These are phyloP conservation scores for Mythimna pallens DNA, from an alignment of 2,888 invertebrate species.

Conservation along the genomic window DNA sequence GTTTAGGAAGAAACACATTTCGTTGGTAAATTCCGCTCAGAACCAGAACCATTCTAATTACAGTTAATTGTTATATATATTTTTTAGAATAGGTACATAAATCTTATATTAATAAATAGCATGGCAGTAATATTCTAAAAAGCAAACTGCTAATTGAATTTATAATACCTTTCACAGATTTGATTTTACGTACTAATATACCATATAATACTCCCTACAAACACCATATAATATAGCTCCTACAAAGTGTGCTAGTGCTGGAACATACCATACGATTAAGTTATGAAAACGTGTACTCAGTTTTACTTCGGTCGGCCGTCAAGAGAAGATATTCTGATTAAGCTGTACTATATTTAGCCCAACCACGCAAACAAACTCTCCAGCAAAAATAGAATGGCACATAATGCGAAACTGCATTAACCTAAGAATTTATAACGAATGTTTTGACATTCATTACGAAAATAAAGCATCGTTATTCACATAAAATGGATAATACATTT, in stretches of 20 bases:
- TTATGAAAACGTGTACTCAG: conserved; percentile 70
- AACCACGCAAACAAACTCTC: conserved; percentile 85
- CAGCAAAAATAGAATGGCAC: conserved; percentile 80
- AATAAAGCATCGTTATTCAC: conserved; percentile 50
- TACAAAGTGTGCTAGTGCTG: conserved; percentile 11
- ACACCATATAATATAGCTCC: conserved; percentile 16
- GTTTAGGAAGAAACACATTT: background rate
- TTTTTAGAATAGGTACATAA: too few relatives aligned
- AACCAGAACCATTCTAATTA: background rate
- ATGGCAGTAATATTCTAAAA: background rate
- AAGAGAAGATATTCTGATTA: conserved; percentile 82
- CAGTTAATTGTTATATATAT: background rate
- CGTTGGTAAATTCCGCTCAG: background rate
- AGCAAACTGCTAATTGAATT: background rate
- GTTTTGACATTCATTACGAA: conserved; percentile 59
- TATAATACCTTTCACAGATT: too few relatives aligned
- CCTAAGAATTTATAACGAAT: conserved; percentile 59
- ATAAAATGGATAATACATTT: conserved; percentile 31
- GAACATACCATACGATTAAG: conserved; percentile 50
- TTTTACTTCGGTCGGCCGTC: conserved; percentile 71
- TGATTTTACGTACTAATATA: conserved; percentile 10
- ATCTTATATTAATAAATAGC: background rate
- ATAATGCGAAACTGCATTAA: conserved; percentile 75
- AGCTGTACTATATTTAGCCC: conserved; percentile 81
- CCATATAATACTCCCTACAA: conserved; percentile 12